Conservation (phyloP, 2,888 invertebrate genomes). For the Yponomeuta evonymella region DNA sequence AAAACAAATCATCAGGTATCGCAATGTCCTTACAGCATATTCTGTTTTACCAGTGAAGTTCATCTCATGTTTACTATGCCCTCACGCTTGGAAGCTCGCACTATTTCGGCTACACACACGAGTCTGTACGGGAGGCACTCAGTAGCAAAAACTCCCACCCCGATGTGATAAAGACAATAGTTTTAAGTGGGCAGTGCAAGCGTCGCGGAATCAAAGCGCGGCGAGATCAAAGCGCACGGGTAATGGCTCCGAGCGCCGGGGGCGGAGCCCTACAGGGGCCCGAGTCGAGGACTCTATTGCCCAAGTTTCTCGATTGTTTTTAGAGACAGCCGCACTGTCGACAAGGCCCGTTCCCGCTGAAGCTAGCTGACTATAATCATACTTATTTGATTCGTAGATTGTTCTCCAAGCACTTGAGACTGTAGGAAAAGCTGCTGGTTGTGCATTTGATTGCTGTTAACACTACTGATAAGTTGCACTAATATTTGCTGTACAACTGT, state of each 20-base stretch:
- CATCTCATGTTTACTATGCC: neutral
- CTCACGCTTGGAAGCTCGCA: neutral
- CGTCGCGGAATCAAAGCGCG: constrained; percentile 58
- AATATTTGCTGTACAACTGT: too few relatives aligned
- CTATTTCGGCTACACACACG: neutral
- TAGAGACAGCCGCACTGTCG: neutral
- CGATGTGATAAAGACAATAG: constrained; percentile 37
- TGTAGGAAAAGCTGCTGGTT: too few relatives aligned
- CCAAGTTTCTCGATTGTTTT: neutral
- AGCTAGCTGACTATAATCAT: too few relatives aligned
- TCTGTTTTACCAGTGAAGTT: too few relatives aligned
- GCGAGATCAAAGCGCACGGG: constrained; percentile 56
- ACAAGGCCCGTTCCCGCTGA: neutral
- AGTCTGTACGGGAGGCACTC: neutral
- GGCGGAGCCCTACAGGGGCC: constrained; percentile 17
- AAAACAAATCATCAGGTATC: too few relatives aligned
- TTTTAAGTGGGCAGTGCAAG: constrained; percentile 62
- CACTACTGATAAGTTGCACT: too few relatives aligned
- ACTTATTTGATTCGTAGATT: too few relatives aligned
- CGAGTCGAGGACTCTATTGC: neutral
- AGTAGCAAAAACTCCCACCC: constrained; percentile 6
- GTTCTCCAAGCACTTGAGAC: too few relatives aligned
- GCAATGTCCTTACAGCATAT: too few relatives aligned
- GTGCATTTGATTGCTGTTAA: too few relatives aligned
- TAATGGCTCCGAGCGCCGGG: constrained; percentile 57